phyloP scores from a whole-genome alignment of 2,113 vertebrate species.

The Prunella fulvescens region DNA sequence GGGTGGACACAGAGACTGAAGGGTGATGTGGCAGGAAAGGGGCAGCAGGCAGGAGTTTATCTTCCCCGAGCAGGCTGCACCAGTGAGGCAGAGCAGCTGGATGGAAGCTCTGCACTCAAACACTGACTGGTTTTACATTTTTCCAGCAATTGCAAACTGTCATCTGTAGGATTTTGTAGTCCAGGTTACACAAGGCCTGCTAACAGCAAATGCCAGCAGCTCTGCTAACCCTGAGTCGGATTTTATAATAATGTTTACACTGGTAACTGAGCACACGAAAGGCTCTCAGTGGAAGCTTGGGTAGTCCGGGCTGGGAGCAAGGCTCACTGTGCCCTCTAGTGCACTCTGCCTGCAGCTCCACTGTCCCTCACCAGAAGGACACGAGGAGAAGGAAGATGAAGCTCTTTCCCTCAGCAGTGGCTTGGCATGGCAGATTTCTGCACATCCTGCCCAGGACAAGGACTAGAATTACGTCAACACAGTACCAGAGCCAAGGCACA shows the following conservation, averaged over 20 bases:
- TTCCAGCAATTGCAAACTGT: not conserved
- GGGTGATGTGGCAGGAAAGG: not conserved
- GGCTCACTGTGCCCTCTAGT: conserved; percentile 33
- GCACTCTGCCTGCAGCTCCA: not conserved
- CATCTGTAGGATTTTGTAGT: not conserved
- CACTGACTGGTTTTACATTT: not conserved
- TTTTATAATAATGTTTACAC: not conserved
- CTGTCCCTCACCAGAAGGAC: not conserved
- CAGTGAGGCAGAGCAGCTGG: not conserved
- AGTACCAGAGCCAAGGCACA: not conserved
- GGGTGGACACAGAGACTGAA: not conserved
- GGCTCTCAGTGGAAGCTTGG: not conserved
- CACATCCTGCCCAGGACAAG: fast-evolving
- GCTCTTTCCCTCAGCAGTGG: not conserved
- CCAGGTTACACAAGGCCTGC: not conserved
- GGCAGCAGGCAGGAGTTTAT: not conserved
- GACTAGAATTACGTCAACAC: not conserved
- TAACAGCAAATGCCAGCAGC: not conserved
- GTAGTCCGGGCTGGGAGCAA: not conserved
- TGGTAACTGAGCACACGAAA: not conserved
- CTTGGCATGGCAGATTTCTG: not conserved
- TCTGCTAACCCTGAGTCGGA: not conserved
- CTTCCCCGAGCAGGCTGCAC: not conserved
- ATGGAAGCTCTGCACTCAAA: not conserved
- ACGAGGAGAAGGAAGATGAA: not conserved